Conservation (phyloP, 64 coral and sea anemone species). For the Porites lutea region DNA sequence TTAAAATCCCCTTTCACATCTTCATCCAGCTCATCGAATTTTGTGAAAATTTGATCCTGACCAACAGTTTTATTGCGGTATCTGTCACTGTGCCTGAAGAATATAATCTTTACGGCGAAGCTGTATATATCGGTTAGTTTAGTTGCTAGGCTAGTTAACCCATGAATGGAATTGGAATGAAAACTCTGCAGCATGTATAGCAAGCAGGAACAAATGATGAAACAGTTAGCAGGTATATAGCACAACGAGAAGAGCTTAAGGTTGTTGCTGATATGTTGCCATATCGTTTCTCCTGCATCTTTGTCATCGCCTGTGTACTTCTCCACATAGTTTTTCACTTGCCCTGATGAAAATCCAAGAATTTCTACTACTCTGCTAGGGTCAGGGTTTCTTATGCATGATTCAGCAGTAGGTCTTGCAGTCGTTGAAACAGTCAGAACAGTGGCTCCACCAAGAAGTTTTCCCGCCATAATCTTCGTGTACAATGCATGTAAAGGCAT, state of each 20-base stretch:
- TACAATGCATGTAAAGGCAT: conserved; percentile 29
- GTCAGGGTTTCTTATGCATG: background rate
- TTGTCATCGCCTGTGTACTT: conserved; percentile 34
- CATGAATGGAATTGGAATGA: background rate
- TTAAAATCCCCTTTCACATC: conserved; percentile 5
- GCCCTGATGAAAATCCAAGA: conserved; percentile 64
- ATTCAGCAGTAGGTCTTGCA: conserved; percentile 59
- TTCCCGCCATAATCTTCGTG: background rate
- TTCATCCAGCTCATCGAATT: conserved; percentile 1
- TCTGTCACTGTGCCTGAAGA: background rate
- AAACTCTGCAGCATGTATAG: background rate
- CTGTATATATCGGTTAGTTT: conserved; percentile 51
- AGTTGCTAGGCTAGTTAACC: background rate
- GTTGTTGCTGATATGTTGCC: conserved; percentile 15
- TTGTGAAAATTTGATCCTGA: background rate
- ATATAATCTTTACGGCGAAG: background rate
- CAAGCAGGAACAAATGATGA: conserved; percentile 61
- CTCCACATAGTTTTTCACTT: conserved; percentile 63
- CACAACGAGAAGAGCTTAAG: conserved; percentile 64
- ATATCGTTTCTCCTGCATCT: background rate
- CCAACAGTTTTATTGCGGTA: background rate
- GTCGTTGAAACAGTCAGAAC: conserved; percentile 56
- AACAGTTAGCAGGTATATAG: conserved; percentile 71
- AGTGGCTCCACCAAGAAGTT: conserved; percentile 37
- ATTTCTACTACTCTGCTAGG: conserved; percentile 65